Evolutionary conservation across 2,888 invertebrate genomes (phyloP).

Genomic region (Metellina segmentata): DNA sequence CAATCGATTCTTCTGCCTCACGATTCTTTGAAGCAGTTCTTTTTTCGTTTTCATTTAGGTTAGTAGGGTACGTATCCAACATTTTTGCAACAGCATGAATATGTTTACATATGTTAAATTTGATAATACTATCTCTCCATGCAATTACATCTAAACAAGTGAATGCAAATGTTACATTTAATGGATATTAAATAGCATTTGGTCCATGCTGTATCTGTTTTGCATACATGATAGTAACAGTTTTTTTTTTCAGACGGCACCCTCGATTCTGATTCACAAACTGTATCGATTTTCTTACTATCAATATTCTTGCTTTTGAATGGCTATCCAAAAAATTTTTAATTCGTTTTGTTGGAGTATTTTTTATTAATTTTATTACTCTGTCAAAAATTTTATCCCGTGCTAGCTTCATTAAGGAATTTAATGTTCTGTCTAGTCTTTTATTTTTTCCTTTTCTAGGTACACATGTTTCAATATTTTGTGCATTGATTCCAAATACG

Average conservation of each 20-base stretch:
- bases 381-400: conserved; percentile 22
- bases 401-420: background rate
- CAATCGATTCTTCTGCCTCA: too few relatives aligned
- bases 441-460: conserved; percentile 18
- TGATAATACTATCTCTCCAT: conserved; percentile 20
- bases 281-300: background rate
- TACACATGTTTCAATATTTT: conserved; percentile 29
- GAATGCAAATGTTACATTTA: conserved; percentile 14
- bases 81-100: conserved; percentile 25
- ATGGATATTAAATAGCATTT: conserved; percentile 7
- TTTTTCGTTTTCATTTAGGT: too few relatives aligned
- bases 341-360: background rate
- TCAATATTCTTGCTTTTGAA: background rate
- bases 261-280: background rate
- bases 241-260: background rate
- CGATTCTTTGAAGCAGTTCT: too few relatives aligned
- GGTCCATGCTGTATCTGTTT: background rate
- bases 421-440: conserved; percentile 11
- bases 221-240: background rate
- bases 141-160: conserved; percentile 31
- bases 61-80: too few relatives aligned
- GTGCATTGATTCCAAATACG: conserved; percentile 60
- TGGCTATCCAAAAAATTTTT: conserved; percentile 4
- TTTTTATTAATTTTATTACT: conserved; percentile 16
- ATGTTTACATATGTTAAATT: conserved; percentile 43